phyloP scores from a whole-genome alignment of 2,888 invertebrate species.

The Agrochola macilenta region DNA sequence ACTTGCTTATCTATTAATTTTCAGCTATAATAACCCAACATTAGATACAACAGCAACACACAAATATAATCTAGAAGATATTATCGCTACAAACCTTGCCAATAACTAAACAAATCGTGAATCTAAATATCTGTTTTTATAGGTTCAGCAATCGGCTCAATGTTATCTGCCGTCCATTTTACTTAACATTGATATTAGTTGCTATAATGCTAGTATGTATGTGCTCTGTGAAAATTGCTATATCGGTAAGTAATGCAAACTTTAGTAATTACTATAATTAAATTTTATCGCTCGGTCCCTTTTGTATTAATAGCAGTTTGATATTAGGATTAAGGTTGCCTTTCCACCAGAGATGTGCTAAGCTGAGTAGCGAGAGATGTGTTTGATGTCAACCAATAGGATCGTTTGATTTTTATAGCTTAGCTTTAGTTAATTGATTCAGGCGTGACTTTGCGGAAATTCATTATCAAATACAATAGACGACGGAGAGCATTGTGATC shows the following conservation, averaged over 20 bases:
- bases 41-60: neutral
- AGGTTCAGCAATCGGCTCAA: constrained; percentile 85
- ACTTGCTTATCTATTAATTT: constrained; percentile 8
- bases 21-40: neutral
- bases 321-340: constrained; percentile 16
- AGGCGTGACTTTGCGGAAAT: too few relatives aligned
- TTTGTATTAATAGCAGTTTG: constrained; percentile 43
- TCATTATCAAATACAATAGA: too few relatives aligned
- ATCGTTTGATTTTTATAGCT: neutral
- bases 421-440: too few relatives aligned
- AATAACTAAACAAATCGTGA: constrained; percentile 17
- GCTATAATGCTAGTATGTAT: constrained; percentile 84
- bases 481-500: too few relatives aligned
- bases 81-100: neutral
- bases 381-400: neutral
- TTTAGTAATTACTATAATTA: constrained; percentile 45
- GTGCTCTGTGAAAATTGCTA: constrained; percentile 86
- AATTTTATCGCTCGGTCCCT: constrained; percentile 49
- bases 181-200: constrained; percentile 81
- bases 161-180: constrained; percentile 83
- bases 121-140: constrained; percentile 56
- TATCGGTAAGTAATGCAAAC: constrained; percentile 79
- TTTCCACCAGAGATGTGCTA: neutral
- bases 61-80: neutral
- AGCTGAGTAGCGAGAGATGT: neutral